A percentile compares a stretch with the other conserved stretches of the same genome.
These are phyloP conservation scores for Pelagia noctiluca DNA, from an alignment of 30 jellyfish, hydroid and myxozoan species.

Conservation along the genomic window DNA sequence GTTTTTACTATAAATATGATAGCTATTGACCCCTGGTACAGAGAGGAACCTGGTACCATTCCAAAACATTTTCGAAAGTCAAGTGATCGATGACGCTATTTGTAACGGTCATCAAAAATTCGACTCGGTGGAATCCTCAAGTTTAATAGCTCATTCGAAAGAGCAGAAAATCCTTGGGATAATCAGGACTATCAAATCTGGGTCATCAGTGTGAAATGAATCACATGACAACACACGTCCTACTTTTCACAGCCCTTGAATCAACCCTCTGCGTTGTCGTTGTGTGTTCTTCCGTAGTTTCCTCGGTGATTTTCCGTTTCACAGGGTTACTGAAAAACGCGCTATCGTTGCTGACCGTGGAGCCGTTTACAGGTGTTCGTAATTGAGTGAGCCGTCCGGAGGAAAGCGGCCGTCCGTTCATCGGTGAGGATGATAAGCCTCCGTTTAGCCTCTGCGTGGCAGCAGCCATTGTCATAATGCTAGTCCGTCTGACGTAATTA, in stretches of 20 bases:
- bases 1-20: no score
- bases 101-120: no score
- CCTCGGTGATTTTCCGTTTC: conserved; percentile 29
- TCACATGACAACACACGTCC: conserved; percentile 64
- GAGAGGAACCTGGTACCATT: no score
- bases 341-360: conserved; percentile 14
- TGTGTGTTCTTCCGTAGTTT: neutral
- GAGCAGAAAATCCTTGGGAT: no score
- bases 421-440: conserved; percentile 32
- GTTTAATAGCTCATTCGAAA: no score
- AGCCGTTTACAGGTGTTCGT: conserved; percentile 45
- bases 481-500: conserved; percentile 43
- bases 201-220: no score
- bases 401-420: conserved; percentile 17
- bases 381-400: conserved; percentile 17
- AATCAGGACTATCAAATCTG: no score
- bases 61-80: no score
- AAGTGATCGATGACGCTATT: no score
- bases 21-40: no score
- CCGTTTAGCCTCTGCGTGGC: conserved; percentile 15
- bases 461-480: conserved; percentile 59
- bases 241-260: conserved; percentile 60
- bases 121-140: no score
- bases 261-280: conserved; percentile 19
- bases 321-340: conserved; percentile 7